phyloP scores from a whole-genome alignment of 2,888 invertebrate genomes.

The Zygaena filipendulae region DNA sequence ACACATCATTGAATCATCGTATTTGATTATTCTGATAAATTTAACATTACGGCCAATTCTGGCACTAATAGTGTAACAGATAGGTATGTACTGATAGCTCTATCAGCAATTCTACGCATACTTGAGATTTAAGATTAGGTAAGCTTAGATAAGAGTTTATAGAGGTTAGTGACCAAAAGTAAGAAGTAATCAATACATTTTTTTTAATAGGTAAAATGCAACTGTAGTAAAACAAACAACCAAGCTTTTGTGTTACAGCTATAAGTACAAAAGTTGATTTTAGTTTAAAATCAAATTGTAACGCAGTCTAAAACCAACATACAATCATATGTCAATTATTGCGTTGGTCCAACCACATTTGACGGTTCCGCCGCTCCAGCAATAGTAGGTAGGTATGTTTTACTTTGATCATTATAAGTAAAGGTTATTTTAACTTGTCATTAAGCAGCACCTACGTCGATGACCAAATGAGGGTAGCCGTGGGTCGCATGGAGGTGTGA shows the following conservation, averaged over 20 bases:
- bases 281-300: constrained; percentile 19
- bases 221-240: too few relatives aligned
- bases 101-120: constrained; percentile 41
- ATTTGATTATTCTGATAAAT: constrained; percentile 31
- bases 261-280: too few relatives aligned
- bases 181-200: too few relatives aligned
- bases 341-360: constrained; percentile 47
- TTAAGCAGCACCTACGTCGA: constrained; percentile 56
- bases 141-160: too few relatives aligned
- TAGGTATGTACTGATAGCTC: constrained; percentile 47
- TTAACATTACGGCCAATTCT: constrained; percentile 30
- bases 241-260: too few relatives aligned
- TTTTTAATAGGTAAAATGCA: too few relatives aligned
- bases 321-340: constrained; percentile 36
- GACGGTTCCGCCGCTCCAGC: constrained; percentile 50
- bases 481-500: constrained; percentile 63
- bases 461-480: constrained; percentile 66
- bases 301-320: constrained; percentile 20
- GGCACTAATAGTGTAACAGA: constrained; percentile 36
- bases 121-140: too few relatives aligned
- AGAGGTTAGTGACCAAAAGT: too few relatives aligned
- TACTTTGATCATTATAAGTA: constrained; percentile 53
- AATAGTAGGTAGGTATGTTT: constrained; percentile 47
- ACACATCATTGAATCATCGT: constrained; percentile 34
- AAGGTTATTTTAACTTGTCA: constrained; percentile 50